Evolutionary conservation across 2,888 invertebrate genomes (phyloP), one percentile per base, ranked within the genome.

Genomic region (Leucoma salicis): DNA sequence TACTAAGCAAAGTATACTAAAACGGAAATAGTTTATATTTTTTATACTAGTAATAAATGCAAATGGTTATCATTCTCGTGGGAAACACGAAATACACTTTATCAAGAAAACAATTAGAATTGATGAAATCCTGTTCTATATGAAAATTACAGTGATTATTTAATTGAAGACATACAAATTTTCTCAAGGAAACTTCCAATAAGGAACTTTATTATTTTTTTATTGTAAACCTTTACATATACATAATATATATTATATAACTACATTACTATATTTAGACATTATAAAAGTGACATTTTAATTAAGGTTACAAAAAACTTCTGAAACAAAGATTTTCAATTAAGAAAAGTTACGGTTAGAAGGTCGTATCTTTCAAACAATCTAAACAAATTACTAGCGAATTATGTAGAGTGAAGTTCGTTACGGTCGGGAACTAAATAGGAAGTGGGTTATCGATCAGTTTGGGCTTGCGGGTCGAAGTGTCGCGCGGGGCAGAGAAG

Each of bases 381-480:
- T 31, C 16, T 18, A 37, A 36, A 45, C 21, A 15, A 44, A 44
- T 37, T 43, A 41, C 41, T 43, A 45, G 54, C 56, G 43, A 50
- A 63, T 61, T 43, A 18, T 7, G 38, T 35, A 29, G 25, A 35
- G 21, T 40, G 24, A 25, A 48, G 42, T 50, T 49, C 29, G 35
- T 57, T 67, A 64, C 59, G 36, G 31, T 60, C 61, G 74, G 71
- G 70, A 74, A 66, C 60, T 68, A 73, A 78, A 75, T 72, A 59
- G 59, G 66, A 65, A 69, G 63, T 52, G 51, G 46, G 67, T 68
- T 84, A 84, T 84, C 79, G 84, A 84, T 84, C 77, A 74, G 73
- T 48, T 58, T 52, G 56, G 63, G 57, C 62, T 57, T 43, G 56
- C 55, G 53, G 62, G 56, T 56, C 44, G 59, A 51, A 54, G 54